Conservation (phyloP, 1,140 invertebrate genomes). For the Elymnias hypermnestra region DNA sequence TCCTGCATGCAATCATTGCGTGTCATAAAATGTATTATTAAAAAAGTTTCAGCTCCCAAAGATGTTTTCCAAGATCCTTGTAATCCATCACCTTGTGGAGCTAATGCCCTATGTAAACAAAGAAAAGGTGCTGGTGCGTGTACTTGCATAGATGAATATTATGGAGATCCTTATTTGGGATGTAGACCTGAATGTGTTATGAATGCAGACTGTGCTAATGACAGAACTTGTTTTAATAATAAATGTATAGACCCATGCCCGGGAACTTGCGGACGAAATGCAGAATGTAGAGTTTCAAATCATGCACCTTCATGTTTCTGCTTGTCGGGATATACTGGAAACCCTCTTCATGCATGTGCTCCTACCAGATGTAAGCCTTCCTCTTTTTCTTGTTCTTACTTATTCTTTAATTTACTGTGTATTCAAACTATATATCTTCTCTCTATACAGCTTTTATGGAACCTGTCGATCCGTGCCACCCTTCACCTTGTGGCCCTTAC, state of each 20-base stretch:
- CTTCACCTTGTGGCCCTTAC: slow-evolving; percentile 84
- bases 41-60: slow-evolving; percentile 64
- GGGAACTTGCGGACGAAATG: slow-evolving; percentile 87
- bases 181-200: slow-evolving; percentile 88
- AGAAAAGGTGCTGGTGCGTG: slow-evolving; percentile 82
- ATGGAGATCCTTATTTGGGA: slow-evolving; percentile 86
- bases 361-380: slow-evolving; percentile 78
- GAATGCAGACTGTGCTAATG: slow-evolving; percentile 85
- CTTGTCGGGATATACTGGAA: slow-evolving; percentile 83
- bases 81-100: slow-evolving; percentile 86
- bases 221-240: slow-evolving; percentile 85
- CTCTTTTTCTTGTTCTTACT: slow-evolving; percentile 6
- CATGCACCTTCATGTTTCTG: slow-evolving; percentile 86
- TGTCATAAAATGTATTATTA: slow-evolving; percentile 10
- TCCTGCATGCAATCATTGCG: slow-evolving; percentile 26
- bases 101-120: slow-evolving; percentile 80
- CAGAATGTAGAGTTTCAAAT: slow-evolving; percentile 85
- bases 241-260: slow-evolving; percentile 88
- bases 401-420: no score
- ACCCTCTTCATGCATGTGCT: slow-evolving; percentile 85
- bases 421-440: no score
- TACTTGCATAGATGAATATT: slow-evolving; percentile 84
- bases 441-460: slow-evolving; percentile 75
- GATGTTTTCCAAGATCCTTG: slow-evolving; percentile 79
- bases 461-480: slow-evolving; percentile 81